These are phyloP conservation scores for Crambe crambe DNA, from an alignment of 37 sponge, comb jelly and placozoan genomes.

Conservation along the genomic window DNA sequence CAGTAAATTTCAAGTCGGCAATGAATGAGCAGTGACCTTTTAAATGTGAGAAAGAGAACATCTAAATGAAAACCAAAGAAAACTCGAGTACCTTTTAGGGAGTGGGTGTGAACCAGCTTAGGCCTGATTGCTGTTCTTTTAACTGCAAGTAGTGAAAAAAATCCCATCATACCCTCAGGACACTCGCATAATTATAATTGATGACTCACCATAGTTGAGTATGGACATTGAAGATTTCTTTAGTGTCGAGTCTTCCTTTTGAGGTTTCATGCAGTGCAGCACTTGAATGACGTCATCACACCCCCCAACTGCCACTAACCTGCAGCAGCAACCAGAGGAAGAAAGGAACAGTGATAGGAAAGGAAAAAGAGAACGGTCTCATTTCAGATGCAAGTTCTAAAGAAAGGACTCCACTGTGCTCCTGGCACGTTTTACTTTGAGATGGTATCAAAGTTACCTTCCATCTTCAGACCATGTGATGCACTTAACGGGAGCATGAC, in stretches of 20 bases:
- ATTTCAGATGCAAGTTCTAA: not conserved
- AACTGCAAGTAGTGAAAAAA: constrained; percentile 17
- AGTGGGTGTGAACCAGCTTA: constrained; percentile 22
- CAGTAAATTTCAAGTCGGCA: constrained; percentile 14
- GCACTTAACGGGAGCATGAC: constrained; percentile 17
- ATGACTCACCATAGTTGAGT: constrained; percentile 46
- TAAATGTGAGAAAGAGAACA: not conserved
- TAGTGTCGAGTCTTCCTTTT: not conserved
- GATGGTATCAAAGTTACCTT: constrained; percentile 31
- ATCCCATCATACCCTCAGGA: too few species aligned
- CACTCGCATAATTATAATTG: not conserved
- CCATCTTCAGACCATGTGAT: constrained; percentile 27
- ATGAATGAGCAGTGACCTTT: constrained; percentile 25
- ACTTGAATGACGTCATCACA: constrained; percentile 49
- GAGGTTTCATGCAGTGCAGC: constrained; percentile 20
- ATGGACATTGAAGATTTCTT: constrained; percentile 16
- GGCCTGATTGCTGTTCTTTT: not conserved
- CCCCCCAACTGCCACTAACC: constrained; percentile 41
- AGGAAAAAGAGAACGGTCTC: not conserved
- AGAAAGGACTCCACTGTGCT: too few species aligned
- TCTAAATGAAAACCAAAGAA: not conserved
- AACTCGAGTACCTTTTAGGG: constrained; percentile 31
- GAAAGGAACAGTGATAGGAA: not conserved
- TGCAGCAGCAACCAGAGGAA: not conserved
- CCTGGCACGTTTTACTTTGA: too few species aligned